Evolutionary conservation across 2,888 invertebrate species (phyloP).

Genomic region (Drosophila crucigera): DNA sequence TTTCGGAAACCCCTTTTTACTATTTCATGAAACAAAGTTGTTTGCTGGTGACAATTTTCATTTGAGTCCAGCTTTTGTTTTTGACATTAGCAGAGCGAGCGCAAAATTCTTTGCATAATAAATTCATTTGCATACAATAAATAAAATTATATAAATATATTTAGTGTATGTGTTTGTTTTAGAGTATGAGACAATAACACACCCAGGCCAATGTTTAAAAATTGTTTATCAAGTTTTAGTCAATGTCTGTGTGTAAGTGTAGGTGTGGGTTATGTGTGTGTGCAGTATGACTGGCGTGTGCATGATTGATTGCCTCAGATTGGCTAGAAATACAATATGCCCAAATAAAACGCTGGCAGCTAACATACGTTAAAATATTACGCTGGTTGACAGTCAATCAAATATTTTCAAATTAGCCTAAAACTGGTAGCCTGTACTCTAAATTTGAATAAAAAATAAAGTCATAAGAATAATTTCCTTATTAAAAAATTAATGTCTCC

Average conservation of each 20-base stretch:
- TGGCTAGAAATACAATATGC: slow-evolving; percentile 56
- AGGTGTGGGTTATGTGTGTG: slow-evolving; percentile 12
- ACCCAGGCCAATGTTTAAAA: slow-evolving; percentile 12
- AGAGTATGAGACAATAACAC: slow-evolving; percentile 14
- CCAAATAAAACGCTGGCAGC: slow-evolving; percentile 11
- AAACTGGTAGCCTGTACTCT: neutral
- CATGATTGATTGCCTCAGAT: slow-evolving; percentile 70
- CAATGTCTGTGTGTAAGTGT: neutral
- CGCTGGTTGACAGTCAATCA: slow-evolving; percentile 6
- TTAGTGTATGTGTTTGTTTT: neutral
- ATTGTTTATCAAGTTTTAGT: slow-evolving; percentile 36
- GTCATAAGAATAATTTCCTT: neutral
- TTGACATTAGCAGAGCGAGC: slow-evolving; percentile 5
- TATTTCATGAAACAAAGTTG: slow-evolving; percentile 2
- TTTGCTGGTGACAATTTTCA: slow-evolving; percentile 26
- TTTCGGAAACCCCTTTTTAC: neutral
- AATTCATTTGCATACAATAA: slow-evolving; percentile 2
- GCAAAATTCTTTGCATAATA: slow-evolving; percentile 15
- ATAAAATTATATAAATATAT: slow-evolving; percentile 1
- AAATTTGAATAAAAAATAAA: slow-evolving; percentile 1
- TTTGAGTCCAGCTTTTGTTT: slow-evolving; percentile 8
- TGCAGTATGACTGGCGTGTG: slow-evolving; percentile 27
- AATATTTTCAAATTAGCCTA: slow-evolving; percentile 20
- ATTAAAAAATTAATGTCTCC: neutral
- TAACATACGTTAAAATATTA: slow-evolving; percentile 2